These are phyloP conservation scores for Haemorhous mexicanus DNA, from an alignment of 2,113 vertebrate species.

Conservation along the genomic window DNA sequence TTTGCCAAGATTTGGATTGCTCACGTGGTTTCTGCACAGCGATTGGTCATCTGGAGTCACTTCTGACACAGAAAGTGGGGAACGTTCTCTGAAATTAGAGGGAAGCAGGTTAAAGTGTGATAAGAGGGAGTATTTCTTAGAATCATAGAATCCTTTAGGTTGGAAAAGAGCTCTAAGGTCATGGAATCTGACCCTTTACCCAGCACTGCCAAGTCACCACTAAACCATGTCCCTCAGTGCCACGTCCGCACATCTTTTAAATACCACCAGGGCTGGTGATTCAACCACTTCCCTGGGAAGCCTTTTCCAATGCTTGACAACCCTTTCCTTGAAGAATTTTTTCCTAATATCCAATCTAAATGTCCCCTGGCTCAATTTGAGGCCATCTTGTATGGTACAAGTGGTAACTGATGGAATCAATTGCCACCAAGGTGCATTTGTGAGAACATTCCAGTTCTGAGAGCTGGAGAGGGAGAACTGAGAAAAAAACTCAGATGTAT, in stretches of 20 bases:
- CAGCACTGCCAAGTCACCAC: not conserved
- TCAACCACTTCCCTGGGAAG: not conserved
- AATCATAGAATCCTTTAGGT: not conserved
- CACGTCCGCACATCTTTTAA: not conserved
- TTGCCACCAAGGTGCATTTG: not conserved
- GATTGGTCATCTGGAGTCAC: not conserved
- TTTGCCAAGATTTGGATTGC: not conserved
- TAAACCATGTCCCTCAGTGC: not conserved
- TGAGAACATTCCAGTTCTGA: not conserved
- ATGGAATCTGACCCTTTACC: fast-evolving
- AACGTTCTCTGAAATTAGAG: not conserved
- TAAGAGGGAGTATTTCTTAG: not conserved
- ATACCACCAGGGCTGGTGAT: not conserved
- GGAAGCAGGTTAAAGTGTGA: not conserved
- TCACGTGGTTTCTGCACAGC: not conserved
- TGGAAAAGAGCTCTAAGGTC: not conserved
- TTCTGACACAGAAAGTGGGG: not conserved
- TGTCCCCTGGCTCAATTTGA: not conserved
- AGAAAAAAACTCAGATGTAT: not conserved
- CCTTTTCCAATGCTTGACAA: not conserved
- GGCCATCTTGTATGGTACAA: not conserved
- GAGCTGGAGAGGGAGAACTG: not conserved
- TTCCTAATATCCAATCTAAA: not conserved
- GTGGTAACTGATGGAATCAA: not conserved
- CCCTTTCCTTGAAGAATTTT: not conserved